These are phyloP conservation scores for Drosophila meridiana DNA, from an alignment of 2,888 invertebrate genomes.

Conservation along the genomic window DNA sequence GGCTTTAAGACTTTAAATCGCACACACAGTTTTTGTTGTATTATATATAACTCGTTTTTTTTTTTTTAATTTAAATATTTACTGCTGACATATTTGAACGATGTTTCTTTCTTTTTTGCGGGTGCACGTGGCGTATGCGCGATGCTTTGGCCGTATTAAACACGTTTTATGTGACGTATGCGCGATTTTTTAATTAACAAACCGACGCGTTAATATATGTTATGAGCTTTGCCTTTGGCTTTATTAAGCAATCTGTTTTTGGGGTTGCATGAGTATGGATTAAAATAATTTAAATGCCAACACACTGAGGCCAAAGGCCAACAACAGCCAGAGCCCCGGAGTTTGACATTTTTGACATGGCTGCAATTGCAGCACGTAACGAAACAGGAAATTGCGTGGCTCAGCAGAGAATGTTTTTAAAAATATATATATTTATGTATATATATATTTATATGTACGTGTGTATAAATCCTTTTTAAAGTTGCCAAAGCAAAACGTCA, in stretches of 20 bases:
- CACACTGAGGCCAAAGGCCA: slow-evolving; percentile 17
- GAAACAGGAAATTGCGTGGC: slow-evolving; percentile 65
- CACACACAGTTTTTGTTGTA: not conserved
- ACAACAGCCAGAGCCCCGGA: slow-evolving; percentile 25
- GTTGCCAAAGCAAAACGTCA: slow-evolving; percentile 7
- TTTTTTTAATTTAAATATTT: slow-evolving; percentile 49
- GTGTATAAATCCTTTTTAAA: slow-evolving; percentile 38
- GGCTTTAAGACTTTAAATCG: not conserved
- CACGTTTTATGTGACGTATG: slow-evolving; percentile 37
- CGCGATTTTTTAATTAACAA: slow-evolving; percentile 52
- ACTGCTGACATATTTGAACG: slow-evolving; percentile 41
- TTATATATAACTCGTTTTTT: not conserved
- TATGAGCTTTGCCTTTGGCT: slow-evolving; percentile 33
- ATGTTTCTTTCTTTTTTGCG: slow-evolving; percentile 16
- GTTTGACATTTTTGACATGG: slow-evolving; percentile 65
- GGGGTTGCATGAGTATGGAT: slow-evolving; percentile 17
- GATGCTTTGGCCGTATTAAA: slow-evolving; percentile 38
- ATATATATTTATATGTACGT: not conserved
- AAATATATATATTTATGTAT: not conserved
- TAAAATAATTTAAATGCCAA: slow-evolving; percentile 44
- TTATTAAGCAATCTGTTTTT: slow-evolving; percentile 39
- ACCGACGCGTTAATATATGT: slow-evolving; percentile 23
- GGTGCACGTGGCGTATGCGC: slow-evolving; percentile 41
- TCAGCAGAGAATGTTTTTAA: slow-evolving; percentile 36
- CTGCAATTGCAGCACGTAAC: slow-evolving; percentile 75